These are phyloP conservation scores for Narcine bancroftii DNA, from an alignment of 2,113 vertebrate genomes.

Conservation along the genomic window DNA sequence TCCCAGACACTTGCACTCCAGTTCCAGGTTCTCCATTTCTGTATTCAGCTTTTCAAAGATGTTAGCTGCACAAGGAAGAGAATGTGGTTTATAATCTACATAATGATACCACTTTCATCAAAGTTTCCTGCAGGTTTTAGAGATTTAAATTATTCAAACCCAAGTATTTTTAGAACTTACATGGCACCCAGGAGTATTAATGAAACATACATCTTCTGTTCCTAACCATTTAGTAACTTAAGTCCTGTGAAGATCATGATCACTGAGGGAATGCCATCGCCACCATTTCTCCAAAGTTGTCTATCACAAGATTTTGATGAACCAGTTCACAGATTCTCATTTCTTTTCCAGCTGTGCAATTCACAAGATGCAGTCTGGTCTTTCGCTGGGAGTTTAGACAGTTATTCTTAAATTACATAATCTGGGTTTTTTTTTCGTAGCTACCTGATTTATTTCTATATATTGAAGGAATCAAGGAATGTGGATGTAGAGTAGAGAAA, in stretches of 20 bases:
- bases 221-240: too few species aligned
- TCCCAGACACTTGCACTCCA: slow-evolving; percentile 73
- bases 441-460: too few species aligned
- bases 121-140: neutral
- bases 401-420: neutral
- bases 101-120: neutral
- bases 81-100: neutral
- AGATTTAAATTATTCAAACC: neutral
- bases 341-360: neutral
- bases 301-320: neutral
- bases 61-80: slow-evolving; percentile 59
- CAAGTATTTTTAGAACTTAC: neutral
- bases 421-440: neutral
- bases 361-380: neutral
- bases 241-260: too few species aligned
- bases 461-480: too few species aligned
- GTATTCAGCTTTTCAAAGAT: slow-evolving; percentile 78
- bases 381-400: neutral
- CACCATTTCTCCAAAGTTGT: neutral
- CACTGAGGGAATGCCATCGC: neutral
- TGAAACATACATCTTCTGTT: too few species aligned
- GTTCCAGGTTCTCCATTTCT: slow-evolving; percentile 67
- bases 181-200: neutral
- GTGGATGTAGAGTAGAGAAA: neutral
- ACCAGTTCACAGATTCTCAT: neutral